Conservation (phyloP, 2,113 vertebrate species). For the Trematomus loennbergii region DNA sequence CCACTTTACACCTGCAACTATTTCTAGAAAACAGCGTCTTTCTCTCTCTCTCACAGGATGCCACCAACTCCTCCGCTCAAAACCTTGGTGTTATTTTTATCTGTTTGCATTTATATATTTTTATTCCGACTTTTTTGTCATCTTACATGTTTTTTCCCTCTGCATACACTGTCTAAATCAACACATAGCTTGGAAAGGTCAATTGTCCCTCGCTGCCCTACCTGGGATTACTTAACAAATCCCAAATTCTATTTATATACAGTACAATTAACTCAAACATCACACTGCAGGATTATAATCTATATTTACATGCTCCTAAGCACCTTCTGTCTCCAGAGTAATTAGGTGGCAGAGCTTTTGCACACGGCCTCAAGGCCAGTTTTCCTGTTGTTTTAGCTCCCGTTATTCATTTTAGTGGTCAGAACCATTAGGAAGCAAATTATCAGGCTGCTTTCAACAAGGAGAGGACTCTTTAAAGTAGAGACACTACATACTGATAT, state of each 20-base stretch:
- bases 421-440: neutral
- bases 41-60: neutral
- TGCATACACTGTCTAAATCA: no score
- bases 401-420: neutral
- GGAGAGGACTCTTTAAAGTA: no score
- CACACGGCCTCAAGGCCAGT: neutral
- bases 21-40: neutral
- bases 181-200: no score
- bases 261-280: neutral
- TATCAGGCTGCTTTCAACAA: neutral
- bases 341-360: neutral
- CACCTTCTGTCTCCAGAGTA: neutral
- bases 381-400: neutral
- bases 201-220: no score
- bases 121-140: no score
- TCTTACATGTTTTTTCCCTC: no score
- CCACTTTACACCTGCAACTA: neutral
- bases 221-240: neutral
- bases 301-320: neutral
- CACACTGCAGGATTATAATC: neutral
- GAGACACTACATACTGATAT: no score
- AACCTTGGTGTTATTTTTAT: neutral
- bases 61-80: slow-evolving; percentile 12
- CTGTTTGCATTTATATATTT: neutral
- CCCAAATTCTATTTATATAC: neutral